Percentiles rank a stretch among this genome's conserved stretches.
These are phyloP conservation scores for Phylloscopus whistleri DNA, from an alignment of 2,113 vertebrate species.

Conservation along the genomic window DNA sequence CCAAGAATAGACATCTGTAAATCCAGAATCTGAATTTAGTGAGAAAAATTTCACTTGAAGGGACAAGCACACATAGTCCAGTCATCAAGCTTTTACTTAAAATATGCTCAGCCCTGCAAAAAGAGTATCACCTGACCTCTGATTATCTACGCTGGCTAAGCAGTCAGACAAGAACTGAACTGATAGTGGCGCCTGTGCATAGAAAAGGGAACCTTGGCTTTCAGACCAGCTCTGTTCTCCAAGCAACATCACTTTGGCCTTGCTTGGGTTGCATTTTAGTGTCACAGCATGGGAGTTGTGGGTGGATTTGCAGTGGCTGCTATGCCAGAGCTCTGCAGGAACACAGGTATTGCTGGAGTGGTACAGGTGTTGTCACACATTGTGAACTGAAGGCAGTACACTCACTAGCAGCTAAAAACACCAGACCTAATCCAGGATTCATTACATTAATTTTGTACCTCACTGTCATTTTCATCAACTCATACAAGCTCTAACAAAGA, in stretches of 20 bases:
- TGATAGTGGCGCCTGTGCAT: accelerated
- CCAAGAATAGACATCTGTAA: background rate
- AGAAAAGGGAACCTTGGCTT: background rate
- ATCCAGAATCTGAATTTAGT: background rate
- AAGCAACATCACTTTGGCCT: background rate
- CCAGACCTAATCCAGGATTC: background rate
- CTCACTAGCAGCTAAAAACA: background rate
- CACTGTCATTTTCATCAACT: background rate
- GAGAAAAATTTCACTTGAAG: background rate
- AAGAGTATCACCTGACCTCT: background rate
- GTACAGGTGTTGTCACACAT: background rate
- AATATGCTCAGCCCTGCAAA: background rate
- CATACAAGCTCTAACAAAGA: background rate
- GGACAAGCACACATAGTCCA: background rate
- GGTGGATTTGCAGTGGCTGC: background rate
- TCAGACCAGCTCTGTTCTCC: background rate
- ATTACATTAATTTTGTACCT: background rate
- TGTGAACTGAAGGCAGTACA: background rate
- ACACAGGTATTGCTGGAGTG: background rate
- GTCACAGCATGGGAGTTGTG: accelerated
- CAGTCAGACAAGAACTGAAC: background rate
- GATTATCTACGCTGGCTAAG: background rate
- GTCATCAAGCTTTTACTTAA: background rate
- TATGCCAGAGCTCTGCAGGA: background rate
- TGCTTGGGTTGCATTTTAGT: background rate